Conservation (phyloP, 2,888 invertebrate species). For the Xylota segnis region DNA sequence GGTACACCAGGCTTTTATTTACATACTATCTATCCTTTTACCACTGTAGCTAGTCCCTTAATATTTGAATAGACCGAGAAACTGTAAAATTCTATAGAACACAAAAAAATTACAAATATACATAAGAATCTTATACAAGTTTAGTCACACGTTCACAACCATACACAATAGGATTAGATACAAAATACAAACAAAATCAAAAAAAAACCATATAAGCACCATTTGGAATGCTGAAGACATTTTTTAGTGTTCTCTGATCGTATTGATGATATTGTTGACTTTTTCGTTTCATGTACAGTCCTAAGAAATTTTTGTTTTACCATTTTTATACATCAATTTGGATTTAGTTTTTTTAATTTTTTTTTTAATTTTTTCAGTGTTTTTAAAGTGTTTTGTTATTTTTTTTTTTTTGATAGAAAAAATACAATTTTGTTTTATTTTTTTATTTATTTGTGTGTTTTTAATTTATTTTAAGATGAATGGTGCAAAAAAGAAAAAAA, state of each 20-base stretch:
- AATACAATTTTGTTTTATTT: conserved; percentile 26
- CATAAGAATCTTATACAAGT: background rate
- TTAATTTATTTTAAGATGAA: conserved; percentile 34
- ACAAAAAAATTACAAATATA: conserved; percentile 8
- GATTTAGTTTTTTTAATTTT: conserved; percentile 30
- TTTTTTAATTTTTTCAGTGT: conserved; percentile 25
- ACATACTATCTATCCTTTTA: background rate
- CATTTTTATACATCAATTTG: conserved; percentile 68
- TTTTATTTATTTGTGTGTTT: conserved; percentile 31
- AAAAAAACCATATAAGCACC: conserved; percentile 77
- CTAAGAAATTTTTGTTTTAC: conserved; percentile 71
- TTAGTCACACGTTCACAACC: conserved; percentile 32
- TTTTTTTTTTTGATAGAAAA: conserved; percentile 17
- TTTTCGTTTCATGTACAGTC: conserved; percentile 77
- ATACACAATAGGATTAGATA: conserved; percentile 42
- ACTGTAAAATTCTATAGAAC: conserved; percentile 40
- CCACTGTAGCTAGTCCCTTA: no score
- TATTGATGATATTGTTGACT: conserved; percentile 77
- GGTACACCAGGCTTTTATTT: no score
- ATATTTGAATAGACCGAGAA: conserved; percentile 32
- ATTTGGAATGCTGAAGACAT: conserved; percentile 78
- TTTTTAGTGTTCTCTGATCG: conserved; percentile 78
- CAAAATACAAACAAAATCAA: conserved; percentile 72
- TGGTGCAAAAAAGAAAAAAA: conserved; percentile 65
- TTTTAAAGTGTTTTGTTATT: conserved; percentile 20